Conservation (phyloP, 2,888 invertebrate genomes). For the Tyria jacobaeae region DNA sequence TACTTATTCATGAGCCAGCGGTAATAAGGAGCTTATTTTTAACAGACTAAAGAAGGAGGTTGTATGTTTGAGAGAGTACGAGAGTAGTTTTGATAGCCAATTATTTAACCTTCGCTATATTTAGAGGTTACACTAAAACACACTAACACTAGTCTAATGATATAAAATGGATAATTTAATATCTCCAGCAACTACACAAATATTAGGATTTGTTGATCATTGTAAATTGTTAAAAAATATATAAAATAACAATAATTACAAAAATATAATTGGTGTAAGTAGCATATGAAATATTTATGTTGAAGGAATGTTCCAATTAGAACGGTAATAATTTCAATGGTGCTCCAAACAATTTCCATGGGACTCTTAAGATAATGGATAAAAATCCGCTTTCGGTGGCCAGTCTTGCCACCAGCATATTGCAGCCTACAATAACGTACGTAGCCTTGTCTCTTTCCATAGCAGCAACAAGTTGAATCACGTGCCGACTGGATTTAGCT, state of each 20-base stretch:
- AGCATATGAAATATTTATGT: neutral
- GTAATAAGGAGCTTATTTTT: slow-evolving; percentile 9
- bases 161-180: neutral
- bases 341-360: slow-evolving; percentile 43
- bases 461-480: slow-evolving; percentile 85
- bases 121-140: neutral
- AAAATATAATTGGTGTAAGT: neutral
- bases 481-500: slow-evolving; percentile 78
- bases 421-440: slow-evolving; percentile 51
- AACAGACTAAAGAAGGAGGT: neutral
- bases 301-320: slow-evolving; percentile 24
- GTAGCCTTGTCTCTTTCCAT: slow-evolving; percentile 57
- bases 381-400: slow-evolving; percentile 48
- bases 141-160: neutral
- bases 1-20: slow-evolving; percentile 40
- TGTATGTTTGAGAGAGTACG: too few relatives aligned
- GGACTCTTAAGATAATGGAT: slow-evolving; percentile 43
- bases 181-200: neutral
- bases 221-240: neutral
- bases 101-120: too few relatives aligned
- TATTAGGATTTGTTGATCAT: neutral
- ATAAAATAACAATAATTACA: too few relatives aligned
- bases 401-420: slow-evolving; percentile 44
- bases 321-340: slow-evolving; percentile 41
- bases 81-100: too few relatives aligned